phyloP scores from a whole-genome alignment of 2,888 invertebrate genomes.

The Coleophora deauratella region DNA sequence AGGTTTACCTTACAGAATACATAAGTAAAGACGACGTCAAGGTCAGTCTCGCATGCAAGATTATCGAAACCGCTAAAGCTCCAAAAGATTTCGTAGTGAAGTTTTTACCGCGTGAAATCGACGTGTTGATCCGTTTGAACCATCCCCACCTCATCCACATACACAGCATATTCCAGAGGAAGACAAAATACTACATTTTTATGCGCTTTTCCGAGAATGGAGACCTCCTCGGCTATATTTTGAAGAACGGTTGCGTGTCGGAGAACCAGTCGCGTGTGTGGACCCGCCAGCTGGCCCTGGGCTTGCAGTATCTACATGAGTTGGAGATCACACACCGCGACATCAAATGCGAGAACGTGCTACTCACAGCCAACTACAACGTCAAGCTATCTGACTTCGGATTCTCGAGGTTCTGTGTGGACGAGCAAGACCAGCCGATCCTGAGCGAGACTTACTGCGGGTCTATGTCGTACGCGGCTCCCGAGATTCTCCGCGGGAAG shows the following conservation, averaged over 20 bases:
- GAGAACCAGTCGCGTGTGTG: constrained; percentile 82
- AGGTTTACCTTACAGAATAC: constrained; percentile 63
- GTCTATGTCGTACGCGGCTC: constrained; percentile 90
- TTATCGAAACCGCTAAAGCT: constrained; percentile 81
- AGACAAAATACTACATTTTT: constrained; percentile 83
- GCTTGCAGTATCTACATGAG: constrained; percentile 82
- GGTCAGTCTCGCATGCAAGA: constrained; percentile 78
- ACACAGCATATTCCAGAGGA: constrained; percentile 83
- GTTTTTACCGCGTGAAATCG: constrained; percentile 88
- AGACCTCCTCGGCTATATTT: constrained; percentile 81
- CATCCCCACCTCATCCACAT: constrained; percentile 87
- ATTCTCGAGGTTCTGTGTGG: constrained; percentile 74
- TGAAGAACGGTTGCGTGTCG: constrained; percentile 78
- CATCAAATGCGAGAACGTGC: constrained; percentile 87
- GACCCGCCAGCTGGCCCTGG: constrained; percentile 80
- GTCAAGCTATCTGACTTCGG: constrained; percentile 90
- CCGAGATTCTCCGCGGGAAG: constrained; percentile 85
- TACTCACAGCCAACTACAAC: constrained; percentile 81
- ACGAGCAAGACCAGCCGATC: constrained; percentile 49
- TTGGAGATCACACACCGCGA: constrained; percentile 85
- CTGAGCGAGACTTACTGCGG: constrained; percentile 89
- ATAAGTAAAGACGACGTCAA: constrained; percentile 34
- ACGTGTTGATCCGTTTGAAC: constrained; percentile 81
- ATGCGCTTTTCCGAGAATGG: constrained; percentile 87
- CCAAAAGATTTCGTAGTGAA: constrained; percentile 85